These are phyloP conservation scores for Nautilus pompilius DNA, from an alignment of 1,140 invertebrate genomes.

Conservation along the genomic window DNA sequence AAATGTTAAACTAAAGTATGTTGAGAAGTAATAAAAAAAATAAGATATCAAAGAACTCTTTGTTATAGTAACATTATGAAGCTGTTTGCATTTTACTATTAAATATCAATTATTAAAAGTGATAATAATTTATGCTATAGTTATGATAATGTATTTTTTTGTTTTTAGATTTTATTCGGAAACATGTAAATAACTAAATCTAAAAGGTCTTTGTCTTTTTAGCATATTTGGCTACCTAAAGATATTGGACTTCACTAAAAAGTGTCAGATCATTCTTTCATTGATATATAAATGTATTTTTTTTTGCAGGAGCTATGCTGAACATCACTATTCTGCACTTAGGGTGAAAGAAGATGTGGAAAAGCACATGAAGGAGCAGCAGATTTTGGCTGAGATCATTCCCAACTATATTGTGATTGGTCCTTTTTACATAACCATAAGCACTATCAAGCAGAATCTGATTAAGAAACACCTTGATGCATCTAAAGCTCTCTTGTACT, in stretches of 20 bases:
- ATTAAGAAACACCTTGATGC: constrained; percentile 65
- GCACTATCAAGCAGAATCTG: constrained; percentile 58
- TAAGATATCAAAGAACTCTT: too few relatives aligned
- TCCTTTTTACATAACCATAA: constrained; percentile 66
- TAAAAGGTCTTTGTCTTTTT: too few relatives aligned
- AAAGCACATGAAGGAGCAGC: constrained; percentile 50
- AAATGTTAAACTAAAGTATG: too few relatives aligned
- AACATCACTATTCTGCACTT: constrained; percentile 43
- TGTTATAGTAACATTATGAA: too few relatives aligned
- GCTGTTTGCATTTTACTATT: too few relatives aligned
- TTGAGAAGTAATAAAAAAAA: too few relatives aligned
- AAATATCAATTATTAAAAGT: too few relatives aligned
- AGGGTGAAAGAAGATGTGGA: constrained; percentile 54
- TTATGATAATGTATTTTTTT: too few relatives aligned
- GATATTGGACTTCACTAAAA: background rate
- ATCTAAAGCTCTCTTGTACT: constrained; percentile 63
- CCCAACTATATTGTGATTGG: constrained; percentile 68
- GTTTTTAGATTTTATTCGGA: too few relatives aligned
- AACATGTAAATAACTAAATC: too few relatives aligned
- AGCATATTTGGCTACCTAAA: too few relatives aligned
- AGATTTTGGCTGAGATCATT: constrained; percentile 46
- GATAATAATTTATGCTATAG: too few relatives aligned
- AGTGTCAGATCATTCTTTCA: background rate
- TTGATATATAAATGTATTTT: background rate
- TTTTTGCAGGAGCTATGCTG: constrained; percentile 45